Conservation (phyloP, 2,888 invertebrate genomes). For the Physocephala rufipes region DNA sequence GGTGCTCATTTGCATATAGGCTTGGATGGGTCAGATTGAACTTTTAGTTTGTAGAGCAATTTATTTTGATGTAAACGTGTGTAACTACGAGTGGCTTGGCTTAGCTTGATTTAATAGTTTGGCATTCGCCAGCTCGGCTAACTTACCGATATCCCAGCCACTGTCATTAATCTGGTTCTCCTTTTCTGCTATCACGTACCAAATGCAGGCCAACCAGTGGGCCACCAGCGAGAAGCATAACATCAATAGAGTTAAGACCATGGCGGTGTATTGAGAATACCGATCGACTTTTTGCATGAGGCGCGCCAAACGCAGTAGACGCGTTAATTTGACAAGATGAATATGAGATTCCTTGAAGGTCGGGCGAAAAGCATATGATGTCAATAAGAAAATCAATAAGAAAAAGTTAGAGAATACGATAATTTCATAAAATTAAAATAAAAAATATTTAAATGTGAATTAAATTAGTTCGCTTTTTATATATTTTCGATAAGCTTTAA, state of each 20-base stretch:
- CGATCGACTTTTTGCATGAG: conserved; percentile 95
- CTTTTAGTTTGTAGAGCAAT: too few species aligned
- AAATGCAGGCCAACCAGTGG: conserved; percentile 96
- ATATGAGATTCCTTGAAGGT: conserved; percentile 77
- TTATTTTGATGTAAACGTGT: too few species aligned
- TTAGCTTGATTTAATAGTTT: background rate
- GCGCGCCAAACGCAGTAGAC: conserved; percentile 86
- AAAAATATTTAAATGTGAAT: conserved; percentile 2
- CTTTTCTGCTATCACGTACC: conserved; percentile 94
- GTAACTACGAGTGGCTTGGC: too few species aligned
- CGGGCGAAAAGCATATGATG: background rate
- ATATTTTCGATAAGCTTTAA: too few species aligned
- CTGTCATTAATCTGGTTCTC: conserved; percentile 76
- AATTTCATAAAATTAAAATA: background rate
- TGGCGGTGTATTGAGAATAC: conserved; percentile 94
- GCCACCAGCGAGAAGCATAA: conserved; percentile 92
- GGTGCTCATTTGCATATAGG: too few species aligned
- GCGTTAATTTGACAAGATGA: conserved; percentile 91
- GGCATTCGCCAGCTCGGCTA: background rate
- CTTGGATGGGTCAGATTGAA: too few species aligned
- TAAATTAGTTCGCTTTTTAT: background rate
- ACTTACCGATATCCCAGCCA: conserved; percentile 85
- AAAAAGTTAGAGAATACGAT: background rate
- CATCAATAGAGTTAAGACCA: conserved; percentile 93
- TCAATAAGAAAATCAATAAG: background rate